Evolutionary conservation across 2,113 vertebrate genomes (phyloP), one percentile per base, ranked within the genome.

Genomic region (Chroicocephalus ridibundus): DNA sequence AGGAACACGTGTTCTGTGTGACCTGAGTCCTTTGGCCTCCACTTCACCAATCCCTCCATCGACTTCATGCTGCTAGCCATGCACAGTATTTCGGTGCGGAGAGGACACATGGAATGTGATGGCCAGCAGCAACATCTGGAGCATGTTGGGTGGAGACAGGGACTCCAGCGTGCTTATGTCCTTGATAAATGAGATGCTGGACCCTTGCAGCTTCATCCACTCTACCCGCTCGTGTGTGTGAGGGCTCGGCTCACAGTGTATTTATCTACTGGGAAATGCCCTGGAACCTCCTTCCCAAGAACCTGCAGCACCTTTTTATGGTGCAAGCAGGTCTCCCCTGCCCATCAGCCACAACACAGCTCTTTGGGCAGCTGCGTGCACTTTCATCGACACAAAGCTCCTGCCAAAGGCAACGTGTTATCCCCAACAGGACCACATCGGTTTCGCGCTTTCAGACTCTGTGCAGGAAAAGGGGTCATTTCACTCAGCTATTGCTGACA

Each of bases 51-150:
- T 26, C 34, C 15, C 17, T 83, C 47, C 66, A 31, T 36, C 5
- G 3, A 6, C 62, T 69, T 69, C 2, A 1, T 2, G 6, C 58
- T n/a, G 46, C 65, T 27, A 83, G 15, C 76, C 6, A 0, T 3
- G 25, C 42, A 62, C 14, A 7, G 64, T 40, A 46, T 10, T 44
- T 18, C 2, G 0, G 18, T 58, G 32, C 19, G 57, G 69, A 80
- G 38, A 81, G 38, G 42, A 54, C 49, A 15, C 19, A 3, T 7
- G 20, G 66, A 62, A 32, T 3, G 2, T 60, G 55, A 9, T 46
- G 64, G 21, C 42, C 88, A 71, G 81, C 32, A 94, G 77, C 49
- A 86, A 32, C 10, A 47, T n/a, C 54, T 55, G 9, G 31, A 27
- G 4, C 46, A 55, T 0, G 1, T 2, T 77, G 49, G 10, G 9